A percentile compares a stretch with the other conserved stretches of the same genome.
Conservation (phyloP, 2,888 invertebrate genomes). For the Bhutanitis thaidina region DNA sequence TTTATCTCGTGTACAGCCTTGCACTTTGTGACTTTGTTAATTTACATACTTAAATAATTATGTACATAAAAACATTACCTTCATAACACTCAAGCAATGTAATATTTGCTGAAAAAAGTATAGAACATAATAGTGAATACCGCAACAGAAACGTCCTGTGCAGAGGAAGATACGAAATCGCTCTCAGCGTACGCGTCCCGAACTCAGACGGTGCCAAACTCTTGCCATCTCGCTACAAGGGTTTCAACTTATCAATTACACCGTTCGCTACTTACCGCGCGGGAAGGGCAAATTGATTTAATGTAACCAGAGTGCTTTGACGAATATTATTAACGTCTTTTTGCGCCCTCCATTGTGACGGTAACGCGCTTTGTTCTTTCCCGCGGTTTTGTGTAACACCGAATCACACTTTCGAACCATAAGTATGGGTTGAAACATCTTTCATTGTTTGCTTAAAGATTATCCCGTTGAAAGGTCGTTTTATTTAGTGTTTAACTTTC, state of each 20-base stretch:
- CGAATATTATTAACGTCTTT: conserved; percentile 81
- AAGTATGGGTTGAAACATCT: conserved; percentile 32
- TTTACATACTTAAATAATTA: too few relatives aligned
- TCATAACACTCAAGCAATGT: too few relatives aligned
- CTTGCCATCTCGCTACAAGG: conserved; percentile 74
- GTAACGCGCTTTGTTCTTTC: conserved; percentile 76
- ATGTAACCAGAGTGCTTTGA: conserved; percentile 80
- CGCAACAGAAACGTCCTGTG: conserved; percentile 18
- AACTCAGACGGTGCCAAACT: conserved; percentile 61
- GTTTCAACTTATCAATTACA: conserved; percentile 81
- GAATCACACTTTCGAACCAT: conserved; percentile 55
- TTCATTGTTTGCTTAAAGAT: background rate
- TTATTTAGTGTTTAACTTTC: too few relatives aligned
- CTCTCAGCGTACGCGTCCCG: conserved; percentile 19
- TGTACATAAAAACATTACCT: too few relatives aligned
- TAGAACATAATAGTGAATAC: conserved; percentile 17
- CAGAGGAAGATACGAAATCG: conserved; percentile 20
- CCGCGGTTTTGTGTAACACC: conserved; percentile 66
- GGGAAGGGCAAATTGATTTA: conserved; percentile 80
- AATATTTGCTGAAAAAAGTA: background rate
- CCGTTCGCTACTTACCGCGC: conserved; percentile 79
- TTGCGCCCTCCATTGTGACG: conserved; percentile 67
- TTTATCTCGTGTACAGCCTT: too few relatives aligned
- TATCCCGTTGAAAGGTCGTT: too few relatives aligned
- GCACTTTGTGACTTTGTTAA: too few relatives aligned